Percentiles rank a stretch among this genome's conserved stretches.
Conservation (phyloP, 1,140 invertebrate genomes). For the Pachyrhynchus sulphureomaculatus region DNA sequence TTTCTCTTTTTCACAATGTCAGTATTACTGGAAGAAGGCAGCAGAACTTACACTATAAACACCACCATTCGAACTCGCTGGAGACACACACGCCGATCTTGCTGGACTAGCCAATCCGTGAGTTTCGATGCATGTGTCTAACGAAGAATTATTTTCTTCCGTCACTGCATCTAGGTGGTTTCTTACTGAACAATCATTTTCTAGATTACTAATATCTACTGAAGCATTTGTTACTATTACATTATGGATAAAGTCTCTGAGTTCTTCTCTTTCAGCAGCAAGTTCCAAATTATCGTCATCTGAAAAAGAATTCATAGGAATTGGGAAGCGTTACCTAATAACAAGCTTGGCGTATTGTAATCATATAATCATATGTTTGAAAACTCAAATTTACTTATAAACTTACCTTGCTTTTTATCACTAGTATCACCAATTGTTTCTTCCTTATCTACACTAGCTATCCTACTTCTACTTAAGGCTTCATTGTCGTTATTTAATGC, state of each 20-base stretch:
- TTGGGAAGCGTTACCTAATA: no score
- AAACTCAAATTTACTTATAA: constrained; percentile 45
- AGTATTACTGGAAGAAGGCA: background rate
- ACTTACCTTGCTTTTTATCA: background rate
- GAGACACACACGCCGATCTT: constrained; percentile 69
- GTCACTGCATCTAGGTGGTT: constrained; percentile 48
- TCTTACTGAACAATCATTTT: constrained; percentile 40
- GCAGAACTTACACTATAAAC: constrained; percentile 82
- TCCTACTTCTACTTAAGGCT: constrained; percentile 11
- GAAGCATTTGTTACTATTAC: constrained; percentile 69
- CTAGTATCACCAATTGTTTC: background rate
- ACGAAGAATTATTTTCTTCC: constrained; percentile 46
- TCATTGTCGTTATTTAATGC: background rate
- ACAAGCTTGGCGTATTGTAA: no score
- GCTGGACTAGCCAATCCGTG: constrained; percentile 48
- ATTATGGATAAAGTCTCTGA: constrained; percentile 52
- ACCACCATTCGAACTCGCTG: constrained; percentile 82
- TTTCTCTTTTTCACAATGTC: background rate
- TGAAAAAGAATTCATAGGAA: background rate
- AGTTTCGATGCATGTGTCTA: constrained; percentile 47
- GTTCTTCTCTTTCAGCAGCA: constrained; percentile 21
- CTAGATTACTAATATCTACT: constrained; percentile 57
- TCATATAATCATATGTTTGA: no score
- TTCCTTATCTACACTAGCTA: constrained; percentile 1
- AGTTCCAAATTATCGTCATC: constrained; percentile 8